Evolutionary conservation across 2,113 vertebrate species (phyloP), one percentile per base, ranked within the genome.

Genomic region (Colius striatus): DNA sequence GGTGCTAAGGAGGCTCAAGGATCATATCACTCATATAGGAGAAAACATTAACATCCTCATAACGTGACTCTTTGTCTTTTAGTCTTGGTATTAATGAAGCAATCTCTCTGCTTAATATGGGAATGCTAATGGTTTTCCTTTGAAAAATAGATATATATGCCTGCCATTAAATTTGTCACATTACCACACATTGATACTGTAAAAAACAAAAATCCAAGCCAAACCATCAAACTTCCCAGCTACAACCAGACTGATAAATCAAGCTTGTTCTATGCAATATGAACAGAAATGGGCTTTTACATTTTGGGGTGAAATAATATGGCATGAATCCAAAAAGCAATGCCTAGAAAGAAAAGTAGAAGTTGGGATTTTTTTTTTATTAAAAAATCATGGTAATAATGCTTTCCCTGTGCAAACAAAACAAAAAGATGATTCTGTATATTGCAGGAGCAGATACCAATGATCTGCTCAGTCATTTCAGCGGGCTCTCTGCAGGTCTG

Each of bases 311-410:
- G 94, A 97, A 95, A 95, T 73, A 84, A 62, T 84, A 73, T 19
- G 27, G 17, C 77, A 63, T 38, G 32, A 63, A 58, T 91, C 32
- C 11, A 82, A 89, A 95, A 96, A 66, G 19, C 85, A 89, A 76
- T 34, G 3, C 82, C 76, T 71, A 78, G 65, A 51, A 19, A 79
- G 92, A 89, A 74, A 95, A 87, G 88, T 3, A 89, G 47, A 93
- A 97, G 50, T 38, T 18, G 13, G 38, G 9, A 12, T 41, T 41
- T 41, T 92, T 82, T 92, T 87, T 88, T 74, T 90, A 79, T 95
- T 94, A 36, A 68, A 92, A 95, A 96, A 95, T 89, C 86, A 84
- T 36, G 34, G 93, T 96, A 96, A 94, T 95, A 97, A 94, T 95
- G 90, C 57, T 96, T 85, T 89, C 51, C 70, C 70, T 16, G 13